Evolutionary conservation across 2,113 vertebrate species (phyloP).

Genomic region (Mormyrus lacerda): DNA sequence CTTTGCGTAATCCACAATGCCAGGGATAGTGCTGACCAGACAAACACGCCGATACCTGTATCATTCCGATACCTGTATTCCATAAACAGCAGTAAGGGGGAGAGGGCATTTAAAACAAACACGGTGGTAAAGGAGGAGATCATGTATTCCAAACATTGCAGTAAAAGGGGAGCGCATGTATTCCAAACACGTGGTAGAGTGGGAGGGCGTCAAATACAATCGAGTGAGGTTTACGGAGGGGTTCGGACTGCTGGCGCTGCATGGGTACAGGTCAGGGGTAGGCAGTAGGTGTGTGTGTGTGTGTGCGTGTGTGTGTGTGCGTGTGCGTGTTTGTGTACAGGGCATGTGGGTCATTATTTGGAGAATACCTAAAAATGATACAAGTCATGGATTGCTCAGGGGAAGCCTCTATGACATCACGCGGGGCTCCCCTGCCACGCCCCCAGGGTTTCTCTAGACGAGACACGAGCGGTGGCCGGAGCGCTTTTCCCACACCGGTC

Average conservation of each 20-base stretch:
- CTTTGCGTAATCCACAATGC: not conserved
- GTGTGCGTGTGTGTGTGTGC: not conserved
- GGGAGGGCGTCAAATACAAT: not conserved
- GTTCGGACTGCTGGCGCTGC: not conserved
- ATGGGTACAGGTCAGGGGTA: not conserved
- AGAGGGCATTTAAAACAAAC: not conserved
- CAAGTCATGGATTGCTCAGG: too few species aligned
- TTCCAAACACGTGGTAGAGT: not conserved
- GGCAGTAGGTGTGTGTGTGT: too few species aligned
- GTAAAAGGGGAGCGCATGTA: not conserved
- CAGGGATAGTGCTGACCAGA: not conserved
- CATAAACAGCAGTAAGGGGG: not conserved
- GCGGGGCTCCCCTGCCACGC: too few species aligned
- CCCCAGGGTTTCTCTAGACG: too few species aligned
- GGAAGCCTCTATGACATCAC: too few species aligned
- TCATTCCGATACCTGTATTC: not conserved
- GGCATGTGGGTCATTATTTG: not conserved
- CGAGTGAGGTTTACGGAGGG: too few species aligned
- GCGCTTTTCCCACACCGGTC: too few species aligned
- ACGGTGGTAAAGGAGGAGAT: too few species aligned
- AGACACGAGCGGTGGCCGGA: too few species aligned
- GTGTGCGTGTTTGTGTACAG: not conserved
- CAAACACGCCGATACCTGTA: not conserved
- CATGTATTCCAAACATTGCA: not conserved
- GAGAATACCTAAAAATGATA: not conserved